Base-by-base conservation (phyloP, 2,113 vertebrate genomes). In the Phyllostomus discolor region DNA sequence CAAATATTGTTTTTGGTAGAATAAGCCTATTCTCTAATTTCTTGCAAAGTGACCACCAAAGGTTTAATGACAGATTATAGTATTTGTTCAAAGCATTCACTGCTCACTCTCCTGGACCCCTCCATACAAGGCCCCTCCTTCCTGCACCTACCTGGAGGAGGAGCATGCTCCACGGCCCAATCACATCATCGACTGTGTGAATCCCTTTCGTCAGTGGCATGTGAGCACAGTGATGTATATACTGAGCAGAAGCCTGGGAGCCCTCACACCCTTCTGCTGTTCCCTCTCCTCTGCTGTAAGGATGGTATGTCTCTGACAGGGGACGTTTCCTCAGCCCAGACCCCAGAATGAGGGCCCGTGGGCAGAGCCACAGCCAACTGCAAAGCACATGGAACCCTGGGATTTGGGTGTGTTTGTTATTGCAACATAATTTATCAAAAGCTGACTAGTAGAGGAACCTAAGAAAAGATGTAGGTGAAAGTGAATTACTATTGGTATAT, bases 131-230 rank as follows among this genome's bases (percentile, higher is more conserved):
- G 22, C 33, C 66, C 26, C 31, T 35, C 20, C 48, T 31, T 59
- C 35, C 2, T 52, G 35, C 22, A n/a, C 12, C 70, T 17, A 1
- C 20, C 10, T 41, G 52, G 12, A 15, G 31, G 22, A 67, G 4
- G 35, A 14, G 33, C n/a, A 19, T 7, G 14, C 11, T n/a, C 35
- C 59, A 22, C 0, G 0, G 1, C 14, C 38, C 5, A 28, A 4
- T 88, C 7, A 10, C 7, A 38, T 31, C 62, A 12, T 31, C n/a
- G 31, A 14, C 6, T 38, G 22, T 0, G 4, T 41, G 62, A 41
- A 17, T 70, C 52, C 41, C 57, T 26, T 7, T 9, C 26, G 70
- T 46, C 79, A 12, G 0, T 43, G 43, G 46, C 0, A 0, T 15
- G 66, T 33, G 54, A 50, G 24, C 41, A 50, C 20, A 33, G 43